phyloP scores from a whole-genome alignment of 2,113 vertebrate genomes.

The Charina bottae region DNA sequence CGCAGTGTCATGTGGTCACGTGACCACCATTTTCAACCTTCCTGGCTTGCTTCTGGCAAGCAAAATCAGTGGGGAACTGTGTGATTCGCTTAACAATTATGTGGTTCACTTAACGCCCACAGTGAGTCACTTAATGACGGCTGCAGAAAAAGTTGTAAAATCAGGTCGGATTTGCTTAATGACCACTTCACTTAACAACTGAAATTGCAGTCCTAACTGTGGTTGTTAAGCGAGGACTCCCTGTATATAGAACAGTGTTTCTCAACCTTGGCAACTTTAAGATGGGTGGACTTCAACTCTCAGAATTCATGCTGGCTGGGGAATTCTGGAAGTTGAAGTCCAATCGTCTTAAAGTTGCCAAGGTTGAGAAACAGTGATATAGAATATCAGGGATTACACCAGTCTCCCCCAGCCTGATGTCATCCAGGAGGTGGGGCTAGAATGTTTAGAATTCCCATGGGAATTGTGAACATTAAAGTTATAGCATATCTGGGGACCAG shows the following conservation, averaged over 20 bases:
- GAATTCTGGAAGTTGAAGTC: background rate
- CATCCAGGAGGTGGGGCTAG: background rate
- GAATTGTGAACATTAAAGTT: background rate
- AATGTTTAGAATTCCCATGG: background rate
- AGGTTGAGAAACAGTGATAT: background rate
- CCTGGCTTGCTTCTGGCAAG: too few species aligned
- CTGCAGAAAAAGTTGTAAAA: too few species aligned
- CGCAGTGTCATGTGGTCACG: too few species aligned
- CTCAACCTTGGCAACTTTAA: background rate
- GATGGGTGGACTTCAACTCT: background rate
- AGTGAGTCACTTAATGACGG: too few species aligned
- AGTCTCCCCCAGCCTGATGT: background rate
- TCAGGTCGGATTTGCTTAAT: too few species aligned
- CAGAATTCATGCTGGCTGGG: background rate
- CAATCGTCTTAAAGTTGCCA: background rate
- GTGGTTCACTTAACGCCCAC: too few species aligned
- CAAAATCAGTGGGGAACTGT: too few species aligned
- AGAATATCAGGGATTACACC: background rate
- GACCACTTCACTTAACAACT: too few species aligned
- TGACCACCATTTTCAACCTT: too few species aligned
- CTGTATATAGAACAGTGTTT: background rate
- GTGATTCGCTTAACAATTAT: too few species aligned
- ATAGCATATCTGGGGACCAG: background rate
- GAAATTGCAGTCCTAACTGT: too few species aligned
- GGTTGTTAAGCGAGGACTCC: too few species aligned